phyloP scores from a whole-genome alignment of 2,113 vertebrate genomes.

The Passer montanus region DNA sequence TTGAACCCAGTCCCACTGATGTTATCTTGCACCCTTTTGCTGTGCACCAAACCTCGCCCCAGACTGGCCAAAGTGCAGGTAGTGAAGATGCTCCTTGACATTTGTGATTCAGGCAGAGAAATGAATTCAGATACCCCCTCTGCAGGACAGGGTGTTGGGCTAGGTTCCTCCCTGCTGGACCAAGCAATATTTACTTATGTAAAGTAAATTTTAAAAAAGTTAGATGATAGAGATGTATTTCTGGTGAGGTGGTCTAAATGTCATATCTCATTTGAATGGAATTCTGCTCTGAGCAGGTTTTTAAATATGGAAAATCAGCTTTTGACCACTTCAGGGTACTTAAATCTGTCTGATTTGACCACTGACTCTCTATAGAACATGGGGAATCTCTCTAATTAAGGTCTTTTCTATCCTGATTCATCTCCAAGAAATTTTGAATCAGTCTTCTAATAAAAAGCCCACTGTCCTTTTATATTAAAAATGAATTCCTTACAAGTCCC shows the following conservation, averaged over 20 bases:
- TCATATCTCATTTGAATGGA: not conserved
- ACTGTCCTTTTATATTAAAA: not conserved
- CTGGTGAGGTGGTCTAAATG: not conserved
- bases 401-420: not conserved
- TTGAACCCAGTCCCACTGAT: not conserved
- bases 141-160: not conserved
- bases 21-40: not conserved
- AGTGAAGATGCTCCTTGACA: not conserved
- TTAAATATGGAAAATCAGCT: not conserved
- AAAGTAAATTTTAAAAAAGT: not conserved
- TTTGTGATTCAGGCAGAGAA: not conserved
- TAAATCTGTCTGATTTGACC: not conserved
- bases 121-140: not conserved
- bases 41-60: not conserved
- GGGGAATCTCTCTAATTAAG: not conserved
- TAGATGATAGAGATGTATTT: not conserved
- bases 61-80: too few species aligned
- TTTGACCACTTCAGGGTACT: not conserved
- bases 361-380: not conserved
- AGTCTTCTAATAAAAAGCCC: not conserved
- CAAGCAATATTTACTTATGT: not conserved
- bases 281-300: not conserved
- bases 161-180: not conserved
- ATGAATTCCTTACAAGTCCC: not conserved
- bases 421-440: not conserved